Base-by-base conservation (phyloP, 2,888 invertebrate genomes). In the Chymomyza amoena region DNA sequence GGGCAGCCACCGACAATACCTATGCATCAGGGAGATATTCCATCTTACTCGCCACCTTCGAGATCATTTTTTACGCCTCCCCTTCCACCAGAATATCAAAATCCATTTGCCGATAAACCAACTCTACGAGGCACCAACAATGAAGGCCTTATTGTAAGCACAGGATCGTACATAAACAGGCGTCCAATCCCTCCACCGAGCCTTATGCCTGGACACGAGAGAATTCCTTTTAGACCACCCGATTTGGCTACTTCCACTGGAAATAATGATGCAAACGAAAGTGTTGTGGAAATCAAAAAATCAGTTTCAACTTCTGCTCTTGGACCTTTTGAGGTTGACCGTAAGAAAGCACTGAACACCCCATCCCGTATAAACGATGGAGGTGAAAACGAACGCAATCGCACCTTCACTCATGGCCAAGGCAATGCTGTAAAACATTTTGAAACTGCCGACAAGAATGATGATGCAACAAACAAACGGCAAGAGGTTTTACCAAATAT, bases 31-130 rank as follows among this genome's bases (percentile, higher is more conserved):
- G 95, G 94, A 63, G 96, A 96, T 80, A 93, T 96, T 79, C 96
- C 96, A 52, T 96, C 96, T 51, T 97, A 97, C 92, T 96, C 96
- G 32, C 96, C 96, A 64, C 96, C 97, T 25, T 95, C 95, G 45
- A 92, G 96, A 69, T 93, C 95, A 15, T 95, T 96, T 90, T 95
- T 96, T 91, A 97, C 97, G 0, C 97, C 97, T 1, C 96, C 96
- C 0, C 91, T 97, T 77, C 97, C 96, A 15, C 96, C 96, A 9
- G 96, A 96, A 91, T 96, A 96, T 89, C 94, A 95, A 73, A 96
- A 96, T 92, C 96, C 97, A 0, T 97, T 97, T 89, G 96, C 96
- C n/a, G 96, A 97, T 90, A 97, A 96, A 91, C 97, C 97, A 64
- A 97, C 97, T 61, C 92, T 97, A 70, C 93, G 97, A 85, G 96